A percentile compares a stretch with the other conserved stretches of the same genome.
phyloP scores from a whole-genome alignment of 1,140 invertebrate genomes.

The Chelonus insularis region DNA sequence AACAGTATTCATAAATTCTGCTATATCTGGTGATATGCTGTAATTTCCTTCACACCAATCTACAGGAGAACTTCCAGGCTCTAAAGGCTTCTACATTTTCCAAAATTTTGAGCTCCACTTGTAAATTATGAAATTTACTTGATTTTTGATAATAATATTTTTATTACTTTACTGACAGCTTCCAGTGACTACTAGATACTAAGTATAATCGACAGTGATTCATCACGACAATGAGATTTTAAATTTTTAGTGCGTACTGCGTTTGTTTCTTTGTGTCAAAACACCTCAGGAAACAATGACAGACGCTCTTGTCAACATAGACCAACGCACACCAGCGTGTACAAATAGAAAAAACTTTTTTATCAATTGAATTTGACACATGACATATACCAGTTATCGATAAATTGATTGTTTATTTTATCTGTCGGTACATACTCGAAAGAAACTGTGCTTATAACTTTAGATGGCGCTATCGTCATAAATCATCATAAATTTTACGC shows the following conservation, averaged over 20 bases:
- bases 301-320: background rate
- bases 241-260: background rate
- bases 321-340: background rate
- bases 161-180: too few species aligned
- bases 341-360: background rate
- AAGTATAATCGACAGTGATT: too few species aligned
- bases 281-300: background rate
- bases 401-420: too few species aligned
- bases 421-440: too few species aligned
- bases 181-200: too few species aligned
- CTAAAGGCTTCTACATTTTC: slow-evolving; percentile 68
- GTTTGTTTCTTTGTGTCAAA: background rate
- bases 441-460: too few species aligned
- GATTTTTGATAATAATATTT: background rate
- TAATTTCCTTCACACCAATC: slow-evolving; percentile 88
- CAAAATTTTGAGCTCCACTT: background rate
- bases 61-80: slow-evolving; percentile 76
- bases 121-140: background rate
- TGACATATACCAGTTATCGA: too few species aligned
- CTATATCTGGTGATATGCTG: slow-evolving; percentile 73
- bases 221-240: too few species aligned
- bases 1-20: slow-evolving; percentile 83
- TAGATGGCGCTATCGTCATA: too few species aligned
- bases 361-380: background rate
- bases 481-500: too few species aligned